These are phyloP conservation scores for Saccostrea cuccullata DNA, from an alignment of 1,140 invertebrate genomes.

Conservation along the genomic window DNA sequence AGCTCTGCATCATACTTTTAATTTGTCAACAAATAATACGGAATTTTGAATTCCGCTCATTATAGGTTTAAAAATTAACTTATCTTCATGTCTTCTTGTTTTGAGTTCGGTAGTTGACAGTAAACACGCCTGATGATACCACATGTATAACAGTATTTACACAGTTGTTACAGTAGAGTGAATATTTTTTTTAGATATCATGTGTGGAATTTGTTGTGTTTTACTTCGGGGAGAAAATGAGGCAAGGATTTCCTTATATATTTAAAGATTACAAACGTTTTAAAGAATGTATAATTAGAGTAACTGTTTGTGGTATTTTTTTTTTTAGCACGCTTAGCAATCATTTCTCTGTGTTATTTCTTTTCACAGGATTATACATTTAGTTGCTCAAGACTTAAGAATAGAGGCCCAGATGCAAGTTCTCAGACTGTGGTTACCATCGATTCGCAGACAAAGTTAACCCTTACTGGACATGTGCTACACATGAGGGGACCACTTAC, in stretches of 20 bases:
- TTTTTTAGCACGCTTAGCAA: too few species aligned
- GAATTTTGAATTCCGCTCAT: not conserved
- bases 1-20: too few species aligned
- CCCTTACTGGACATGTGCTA: constrained; percentile 81
- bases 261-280: too few species aligned
- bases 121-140: not conserved
- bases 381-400: not conserved
- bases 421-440: not conserved
- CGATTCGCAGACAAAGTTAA: constrained; percentile 2
- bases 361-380: not conserved
- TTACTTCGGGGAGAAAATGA: not conserved
- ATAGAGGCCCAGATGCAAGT: constrained; percentile 44
- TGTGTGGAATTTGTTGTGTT: constrained; percentile 24
- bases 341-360: not conserved
- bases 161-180: not conserved
- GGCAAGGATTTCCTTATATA: not conserved
- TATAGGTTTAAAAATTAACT: constrained; percentile 7
- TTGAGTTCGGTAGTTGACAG: not conserved
- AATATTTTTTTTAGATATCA: not conserved
- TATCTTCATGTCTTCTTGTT: not conserved
- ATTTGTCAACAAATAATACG: not conserved
- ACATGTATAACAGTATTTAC: not conserved
- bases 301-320: too few species aligned
- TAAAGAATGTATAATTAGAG: not conserved
- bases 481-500: constrained; percentile 85